Base-by-base conservation (phyloP, 2,888 invertebrate genomes). In the Cheilosia vernalis region DNA sequence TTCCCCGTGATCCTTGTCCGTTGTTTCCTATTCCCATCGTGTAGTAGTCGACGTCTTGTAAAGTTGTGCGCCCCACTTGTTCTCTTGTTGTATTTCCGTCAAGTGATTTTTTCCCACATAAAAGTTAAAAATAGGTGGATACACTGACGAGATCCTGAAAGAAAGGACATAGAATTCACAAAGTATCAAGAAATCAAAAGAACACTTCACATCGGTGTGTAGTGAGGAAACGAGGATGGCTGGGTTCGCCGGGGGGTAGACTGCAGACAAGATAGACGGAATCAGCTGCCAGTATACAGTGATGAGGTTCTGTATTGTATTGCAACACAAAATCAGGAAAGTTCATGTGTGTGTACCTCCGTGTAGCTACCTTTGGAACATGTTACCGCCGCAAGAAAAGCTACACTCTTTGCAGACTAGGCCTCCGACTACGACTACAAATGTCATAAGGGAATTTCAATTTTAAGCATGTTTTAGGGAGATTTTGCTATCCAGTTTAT, bases 101-200 rank as follows among this genome's bases (percentile, higher is more conserved):
- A 67, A 85, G 85, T 85, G 85, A 85, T 81, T 85, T 85, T 83
- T 81, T 81, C 85, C 85, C 85, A 85, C 81, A 85, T 81, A 64
- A 81, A 76, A 84, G 67, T 33, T 67, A 73, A 81, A 81, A 81
- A 44, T 72, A 72, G 76, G 77, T 81, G 67, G 77, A 77, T 85
- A 85, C 70, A 80, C 84, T 80, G 84, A 81, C 76, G 76, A 85
- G 81, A 70, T 72, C 44, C 76, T 72, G 81, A 42, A 61, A 61
- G 70, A 77, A 81, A 72, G 72, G 72, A 85, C 51, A 80, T 70
- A 85, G 67, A 81, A 85, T 81, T 85, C 66, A 76, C 70, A 76
- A 67, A 85, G 85, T 81, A 85, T 81, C 81, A 81, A 85, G 77
- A 81, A 85, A 85, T 85, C 85, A 85, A 85, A 85, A 81, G 85